phyloP scores from a whole-genome alignment of 2,113 vertebrate species.

The Dicerorhinus sumatrensis region DNA sequence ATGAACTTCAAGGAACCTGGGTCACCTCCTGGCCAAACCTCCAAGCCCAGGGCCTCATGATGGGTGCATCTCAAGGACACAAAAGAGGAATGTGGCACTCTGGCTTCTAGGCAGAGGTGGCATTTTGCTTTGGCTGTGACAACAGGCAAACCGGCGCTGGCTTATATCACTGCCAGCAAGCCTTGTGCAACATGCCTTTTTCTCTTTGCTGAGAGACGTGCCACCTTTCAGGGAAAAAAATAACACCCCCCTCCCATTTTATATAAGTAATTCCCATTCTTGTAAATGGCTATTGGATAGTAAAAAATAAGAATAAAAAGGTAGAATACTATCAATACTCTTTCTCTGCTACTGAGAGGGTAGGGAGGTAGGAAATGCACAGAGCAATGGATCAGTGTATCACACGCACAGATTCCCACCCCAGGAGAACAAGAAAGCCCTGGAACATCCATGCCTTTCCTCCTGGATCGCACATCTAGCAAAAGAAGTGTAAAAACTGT shows the following conservation, averaged over 20 bases:
- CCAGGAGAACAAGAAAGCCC: constrained; percentile 63
- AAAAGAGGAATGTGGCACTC: constrained; percentile 73
- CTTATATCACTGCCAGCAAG: constrained; percentile 79
- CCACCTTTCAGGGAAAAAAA: constrained; percentile 76
- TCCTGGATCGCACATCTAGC: constrained; percentile 81
- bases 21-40: neutral
- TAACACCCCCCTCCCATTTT: constrained; percentile 39
- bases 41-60: neutral
- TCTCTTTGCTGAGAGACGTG: constrained; percentile 79
- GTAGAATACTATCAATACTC: neutral
- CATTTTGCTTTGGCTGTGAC: constrained; percentile 85
- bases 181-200: constrained; percentile 79
- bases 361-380: neutral
- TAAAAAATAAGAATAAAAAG: constrained; percentile 60
- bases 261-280: constrained; percentile 55
- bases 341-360: neutral
- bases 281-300: constrained; percentile 43
- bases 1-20: neutral
- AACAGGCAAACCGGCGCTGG: constrained; percentile 80
- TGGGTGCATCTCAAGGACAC: constrained; percentile 52
- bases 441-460: constrained; percentile 74
- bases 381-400: neutral
- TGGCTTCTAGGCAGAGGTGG: constrained; percentile 83
- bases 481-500: constrained; percentile 80
- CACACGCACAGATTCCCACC: constrained; percentile 39